These are phyloP conservation scores for Sarcophaga bullata DNA, from an alignment of 1,140 invertebrate genomes.

Conservation along the genomic window DNA sequence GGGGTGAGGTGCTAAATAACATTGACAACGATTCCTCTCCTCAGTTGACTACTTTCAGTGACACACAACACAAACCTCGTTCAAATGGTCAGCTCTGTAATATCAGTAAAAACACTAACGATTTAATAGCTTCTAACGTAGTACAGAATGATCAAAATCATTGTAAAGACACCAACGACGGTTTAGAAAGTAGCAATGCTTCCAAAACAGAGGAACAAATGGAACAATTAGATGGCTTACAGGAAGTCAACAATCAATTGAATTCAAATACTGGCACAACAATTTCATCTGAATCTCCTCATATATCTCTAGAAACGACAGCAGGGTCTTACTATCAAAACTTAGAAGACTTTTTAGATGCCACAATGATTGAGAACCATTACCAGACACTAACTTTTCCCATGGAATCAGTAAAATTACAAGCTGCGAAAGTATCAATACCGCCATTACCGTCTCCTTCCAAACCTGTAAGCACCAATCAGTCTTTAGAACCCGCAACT, in stretches of 20 bases:
- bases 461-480: not conserved
- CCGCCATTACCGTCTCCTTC: too few species aligned
- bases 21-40: not conserved
- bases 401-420: not conserved
- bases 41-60: not conserved
- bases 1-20: slow-evolving; percentile 8
- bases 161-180: not conserved
- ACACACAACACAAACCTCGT: not conserved
- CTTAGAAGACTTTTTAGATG: slow-evolving; percentile 59
- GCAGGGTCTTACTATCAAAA: slow-evolving; percentile 47
- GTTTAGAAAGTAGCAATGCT: not conserved
- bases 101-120: not conserved
- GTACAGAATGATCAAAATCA: not conserved
- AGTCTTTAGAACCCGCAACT: slow-evolving; percentile 13
- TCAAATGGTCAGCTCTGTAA: not conserved
- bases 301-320: not conserved
- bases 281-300: not conserved
- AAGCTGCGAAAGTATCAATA: too few species aligned
- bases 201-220: slow-evolving; percentile 5
- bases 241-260: not conserved
- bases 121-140: not conserved
- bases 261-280: not conserved
- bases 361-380: slow-evolving; percentile 59
- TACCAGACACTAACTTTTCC: slow-evolving; percentile 56
- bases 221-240: slow-evolving; percentile 14